Evolutionary conservation across 2,113 vertebrate species (phyloP).

Genomic region (Myiagra hebetior): DNA sequence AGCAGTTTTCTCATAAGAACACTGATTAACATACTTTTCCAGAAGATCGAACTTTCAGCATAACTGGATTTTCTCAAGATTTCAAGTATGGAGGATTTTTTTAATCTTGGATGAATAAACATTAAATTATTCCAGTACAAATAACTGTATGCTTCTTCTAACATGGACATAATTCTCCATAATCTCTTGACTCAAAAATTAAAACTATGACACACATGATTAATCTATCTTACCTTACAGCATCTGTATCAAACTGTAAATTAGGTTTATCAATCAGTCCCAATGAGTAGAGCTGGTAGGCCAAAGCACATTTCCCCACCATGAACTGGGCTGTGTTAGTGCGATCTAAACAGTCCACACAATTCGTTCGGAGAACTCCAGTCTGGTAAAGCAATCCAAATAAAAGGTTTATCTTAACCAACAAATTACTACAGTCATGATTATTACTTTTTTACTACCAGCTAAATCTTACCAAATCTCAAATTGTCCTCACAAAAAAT

Average conservation of each 20-base stretch:
- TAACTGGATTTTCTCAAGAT: not conserved
- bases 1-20: not conserved
- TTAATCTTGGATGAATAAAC: not conserved
- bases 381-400: slow-evolving; percentile 76
- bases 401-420: not conserved
- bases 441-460: not conserved
- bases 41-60: not conserved
- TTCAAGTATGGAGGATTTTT: not conserved
- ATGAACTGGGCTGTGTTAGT: slow-evolving; percentile 98
- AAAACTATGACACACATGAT: not conserved
- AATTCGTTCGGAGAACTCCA: slow-evolving; percentile 93
- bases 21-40: not conserved
- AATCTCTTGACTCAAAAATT: not conserved
- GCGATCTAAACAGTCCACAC: slow-evolving; percentile 94
- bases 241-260: slow-evolving; percentile 94
- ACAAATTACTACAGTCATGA: not conserved
- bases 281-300: slow-evolving; percentile 93
- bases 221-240: slow-evolving; percentile 83
- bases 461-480: not conserved
- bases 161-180: not conserved
- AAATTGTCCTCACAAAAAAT: not conserved
- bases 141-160: not conserved
- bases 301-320: slow-evolving; percentile 97
- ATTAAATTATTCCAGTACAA: not conserved
- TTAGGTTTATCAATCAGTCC: slow-evolving; percentile 96